These are phyloP conservation scores for Ephestia elutella DNA, from an alignment of 1,140 invertebrate genomes.

Conservation along the genomic window DNA sequence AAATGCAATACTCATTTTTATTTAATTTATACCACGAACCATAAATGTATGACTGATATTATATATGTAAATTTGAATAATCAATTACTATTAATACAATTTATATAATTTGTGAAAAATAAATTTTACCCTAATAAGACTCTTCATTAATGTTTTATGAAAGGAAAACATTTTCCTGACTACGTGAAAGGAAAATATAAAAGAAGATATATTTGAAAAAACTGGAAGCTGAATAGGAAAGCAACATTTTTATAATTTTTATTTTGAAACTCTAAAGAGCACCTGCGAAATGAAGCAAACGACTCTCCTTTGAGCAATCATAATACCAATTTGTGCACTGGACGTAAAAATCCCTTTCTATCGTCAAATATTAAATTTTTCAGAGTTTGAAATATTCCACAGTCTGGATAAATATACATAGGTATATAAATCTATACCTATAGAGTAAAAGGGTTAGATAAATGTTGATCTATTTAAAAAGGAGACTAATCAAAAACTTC, in stretches of 20 bases:
- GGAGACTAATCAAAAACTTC: too few species aligned
- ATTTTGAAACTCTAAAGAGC: background rate
- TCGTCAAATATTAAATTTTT: background rate
- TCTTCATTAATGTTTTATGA: background rate
- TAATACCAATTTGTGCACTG: constrained; percentile 2
- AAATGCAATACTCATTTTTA: too few species aligned
- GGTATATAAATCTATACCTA: too few species aligned
- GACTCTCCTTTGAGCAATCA: constrained; percentile 3
- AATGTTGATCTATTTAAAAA: too few species aligned
- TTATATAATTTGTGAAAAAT: too few species aligned
- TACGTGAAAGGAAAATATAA: background rate
- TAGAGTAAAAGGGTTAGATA: too few species aligned
- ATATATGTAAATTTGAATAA: too few species aligned
- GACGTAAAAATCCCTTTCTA: background rate
- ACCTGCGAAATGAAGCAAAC: background rate
- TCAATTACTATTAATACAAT: too few species aligned
- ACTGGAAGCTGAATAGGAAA: background rate
- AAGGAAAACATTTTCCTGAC: background rate
- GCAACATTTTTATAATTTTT: background rate
- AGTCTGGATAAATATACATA: too few species aligned
- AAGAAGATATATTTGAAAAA: background rate
- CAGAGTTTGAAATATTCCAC: background rate
- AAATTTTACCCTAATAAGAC: background rate
- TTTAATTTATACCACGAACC: too few species aligned
- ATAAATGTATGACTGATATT: too few species aligned